Conservation (phyloP, 2,797 vertebrate genomes). For the Acridotheres tristis region DNA sequence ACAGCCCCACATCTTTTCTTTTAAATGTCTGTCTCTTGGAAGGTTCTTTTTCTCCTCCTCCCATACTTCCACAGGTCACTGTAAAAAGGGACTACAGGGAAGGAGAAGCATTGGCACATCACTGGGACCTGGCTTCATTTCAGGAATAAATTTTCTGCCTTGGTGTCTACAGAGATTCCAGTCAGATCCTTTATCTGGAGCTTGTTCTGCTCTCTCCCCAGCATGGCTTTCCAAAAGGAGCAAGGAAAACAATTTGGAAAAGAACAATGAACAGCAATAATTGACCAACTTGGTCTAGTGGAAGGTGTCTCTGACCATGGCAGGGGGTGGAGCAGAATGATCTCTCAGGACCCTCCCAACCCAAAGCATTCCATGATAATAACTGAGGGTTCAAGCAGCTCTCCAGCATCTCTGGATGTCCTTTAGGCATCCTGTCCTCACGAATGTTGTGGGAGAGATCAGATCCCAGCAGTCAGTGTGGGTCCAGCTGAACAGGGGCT, state of each 20-base stretch:
- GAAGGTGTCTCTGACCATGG: too few species aligned
- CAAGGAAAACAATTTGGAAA: background rate
- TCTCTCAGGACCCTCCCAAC: too few species aligned
- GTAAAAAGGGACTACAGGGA: background rate
- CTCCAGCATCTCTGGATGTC: background rate
- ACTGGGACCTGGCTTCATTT: background rate
- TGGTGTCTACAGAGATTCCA: background rate
- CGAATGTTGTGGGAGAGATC: background rate
- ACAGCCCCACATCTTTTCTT: background rate
- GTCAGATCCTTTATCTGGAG: background rate
- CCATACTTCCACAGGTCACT: background rate
- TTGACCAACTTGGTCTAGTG: background rate
- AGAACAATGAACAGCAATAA: background rate
- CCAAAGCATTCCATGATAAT: too few species aligned
- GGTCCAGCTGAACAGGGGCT: background rate
- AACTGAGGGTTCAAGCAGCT: background rate
- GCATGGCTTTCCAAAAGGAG: background rate
- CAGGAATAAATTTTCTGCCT: slow-evolving; percentile 28
- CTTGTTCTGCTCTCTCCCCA: background rate
- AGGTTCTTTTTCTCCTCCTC: background rate
- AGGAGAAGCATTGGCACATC: background rate
- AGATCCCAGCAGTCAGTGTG: background rate
- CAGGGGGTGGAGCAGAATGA: too few species aligned
- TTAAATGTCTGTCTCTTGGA: background rate
- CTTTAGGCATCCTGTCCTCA: background rate